These are phyloP conservation scores for Neuroterus valhalla DNA, from an alignment of 1,140 invertebrate species.

Conservation along the genomic window DNA sequence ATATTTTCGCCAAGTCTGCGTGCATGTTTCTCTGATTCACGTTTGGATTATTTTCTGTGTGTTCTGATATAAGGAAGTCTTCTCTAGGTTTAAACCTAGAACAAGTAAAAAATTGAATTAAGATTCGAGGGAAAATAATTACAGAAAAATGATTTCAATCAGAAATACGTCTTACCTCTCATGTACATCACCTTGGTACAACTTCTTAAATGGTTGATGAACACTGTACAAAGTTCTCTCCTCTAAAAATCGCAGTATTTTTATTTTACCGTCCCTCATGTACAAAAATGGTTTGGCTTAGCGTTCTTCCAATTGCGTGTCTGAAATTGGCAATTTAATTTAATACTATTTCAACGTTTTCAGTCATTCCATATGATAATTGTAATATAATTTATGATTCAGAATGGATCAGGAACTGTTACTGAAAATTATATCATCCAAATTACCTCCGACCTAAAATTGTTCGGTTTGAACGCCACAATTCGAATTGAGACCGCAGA, in stretches of 20 bases:
- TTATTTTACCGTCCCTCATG: slow-evolving; percentile 33
- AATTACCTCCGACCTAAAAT: no score
- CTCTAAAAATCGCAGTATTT: slow-evolving; percentile 32
- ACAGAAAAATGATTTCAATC: not conserved
- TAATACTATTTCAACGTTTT: no score
- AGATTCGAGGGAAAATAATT: no score
- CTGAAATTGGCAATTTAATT: slow-evolving; percentile 45
- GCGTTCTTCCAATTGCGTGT: slow-evolving; percentile 53
- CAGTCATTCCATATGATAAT: no score
- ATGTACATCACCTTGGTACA: slow-evolving; percentile 46
- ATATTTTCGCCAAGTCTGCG: slow-evolving; percentile 57
- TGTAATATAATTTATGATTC: no score
- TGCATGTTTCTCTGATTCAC: slow-evolving; percentile 51
- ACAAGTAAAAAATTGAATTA: slow-evolving; percentile 28
- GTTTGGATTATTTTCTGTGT: slow-evolving; percentile 50
- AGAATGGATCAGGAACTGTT: no score
- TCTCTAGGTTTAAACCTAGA: slow-evolving; percentile 52
- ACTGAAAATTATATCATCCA: no score
- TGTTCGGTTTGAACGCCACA: no score
- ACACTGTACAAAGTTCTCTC: slow-evolving; percentile 63
- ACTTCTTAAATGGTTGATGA: slow-evolving; percentile 60
- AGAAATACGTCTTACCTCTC: slow-evolving; percentile 52
- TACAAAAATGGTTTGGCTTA: slow-evolving; percentile 55
- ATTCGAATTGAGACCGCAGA: not conserved
- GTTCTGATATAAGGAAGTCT: slow-evolving; percentile 58